A percentile compares a stretch with the other conserved stretches of the same genome.
Conservation (phyloP, 2,888 invertebrate genomes). For the Eristalinus sepulchralis region DNA sequence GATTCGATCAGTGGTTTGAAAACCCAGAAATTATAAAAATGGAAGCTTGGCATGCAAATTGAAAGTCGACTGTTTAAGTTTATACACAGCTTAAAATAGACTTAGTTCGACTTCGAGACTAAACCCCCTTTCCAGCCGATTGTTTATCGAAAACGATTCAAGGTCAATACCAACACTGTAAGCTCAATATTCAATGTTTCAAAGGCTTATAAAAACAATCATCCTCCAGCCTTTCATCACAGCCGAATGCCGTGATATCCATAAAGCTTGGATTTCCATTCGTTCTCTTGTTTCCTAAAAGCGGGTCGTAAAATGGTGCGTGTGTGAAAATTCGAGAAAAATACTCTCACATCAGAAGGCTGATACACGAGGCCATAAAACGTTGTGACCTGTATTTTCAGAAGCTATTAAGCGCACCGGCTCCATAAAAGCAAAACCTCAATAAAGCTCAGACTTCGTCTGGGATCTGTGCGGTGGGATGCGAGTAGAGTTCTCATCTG, state of each 20-base stretch:
- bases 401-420: neutral
- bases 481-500: neutral
- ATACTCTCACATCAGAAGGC: neutral
- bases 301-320: neutral
- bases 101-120: too few relatives aligned
- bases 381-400: neutral
- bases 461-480: neutral
- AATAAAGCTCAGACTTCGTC: neutral
- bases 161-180: too few relatives aligned
- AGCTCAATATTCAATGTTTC: too few relatives aligned
- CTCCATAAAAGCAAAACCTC: neutral
- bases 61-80: too few relatives aligned
- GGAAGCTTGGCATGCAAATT: too few relatives aligned
- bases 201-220: too few relatives aligned
- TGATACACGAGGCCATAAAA: neutral
- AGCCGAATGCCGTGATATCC: neutral
- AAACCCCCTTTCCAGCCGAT: too few relatives aligned
- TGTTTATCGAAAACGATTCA: too few relatives aligned
- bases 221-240: too few relatives aligned
- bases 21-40: too few relatives aligned
- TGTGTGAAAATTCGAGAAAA: neutral
- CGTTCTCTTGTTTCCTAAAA: neutral
- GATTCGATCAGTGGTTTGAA: too few relatives aligned
- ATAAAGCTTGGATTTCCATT: neutral
- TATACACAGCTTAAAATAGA: too few relatives aligned